Evolutionary conservation across 2,797 vertebrate species (phyloP), one percentile per base, ranked within the genome.

Genomic region (Knipowitschia caucasica): DNA sequence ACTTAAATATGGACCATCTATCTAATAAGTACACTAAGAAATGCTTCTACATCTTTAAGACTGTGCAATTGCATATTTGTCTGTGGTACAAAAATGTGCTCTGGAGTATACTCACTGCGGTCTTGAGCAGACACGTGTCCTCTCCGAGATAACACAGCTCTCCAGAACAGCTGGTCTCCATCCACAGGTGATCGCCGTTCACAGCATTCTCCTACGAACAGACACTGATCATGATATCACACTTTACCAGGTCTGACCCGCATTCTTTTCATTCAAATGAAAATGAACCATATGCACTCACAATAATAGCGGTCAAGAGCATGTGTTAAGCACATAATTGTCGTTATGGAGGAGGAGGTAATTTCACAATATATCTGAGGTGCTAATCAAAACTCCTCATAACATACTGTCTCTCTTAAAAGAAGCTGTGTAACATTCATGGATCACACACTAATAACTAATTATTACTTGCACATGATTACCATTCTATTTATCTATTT

Each of bases 61-160:
- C n/a, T n/a, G n/a, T n/a, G n/a, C n/a, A n/a, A n/a, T n/a, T n/a
- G n/a, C n/a, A n/a, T n/a, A n/a, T n/a, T n/a, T n/a, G n/a, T n/a
- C n/a, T n/a, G 9, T 5, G 20, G 18, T 21, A 20, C 18, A 10
- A 21, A 11, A 33, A 36, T 58, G 47, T 7, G 1, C 14, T 46
- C 25, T 27, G 35, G 7, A n/a, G 4, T 24, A 43, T 55, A 95
- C 96, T 98, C 91, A 98, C 96, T 74, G 96, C 91, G 55, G 94
- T 94, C 87, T 96, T 94, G 18, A 95, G 91, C 56, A 95, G 83
- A 78, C 96, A 99, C 67, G 92, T 92, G 76, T 99, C 96, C 69
- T 98, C 96, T 12, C 96, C 96, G 20, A 99, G 91, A 74, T 98
- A 99, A 72, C 96, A 99, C 35, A 98, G 92, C 67, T 99, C 96